These are phyloP conservation scores for Lithophane semibrunnea DNA, from an alignment of 2,888 invertebrate species.

Conservation along the genomic window DNA sequence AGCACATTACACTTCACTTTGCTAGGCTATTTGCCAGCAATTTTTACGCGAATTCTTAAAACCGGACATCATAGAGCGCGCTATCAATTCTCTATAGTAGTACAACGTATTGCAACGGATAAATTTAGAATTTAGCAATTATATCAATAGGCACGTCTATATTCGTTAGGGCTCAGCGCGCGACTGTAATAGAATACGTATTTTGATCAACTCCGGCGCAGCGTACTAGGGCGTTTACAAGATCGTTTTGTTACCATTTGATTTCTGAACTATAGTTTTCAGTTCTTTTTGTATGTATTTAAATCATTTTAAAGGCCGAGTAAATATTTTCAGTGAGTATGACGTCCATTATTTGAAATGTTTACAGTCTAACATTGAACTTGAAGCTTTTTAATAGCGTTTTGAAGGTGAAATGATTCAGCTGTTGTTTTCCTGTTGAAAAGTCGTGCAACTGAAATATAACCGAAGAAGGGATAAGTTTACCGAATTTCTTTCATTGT, in stretches of 20 bases:
- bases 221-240: constrained; percentile 11
- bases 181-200: constrained; percentile 59
- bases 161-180: constrained; percentile 57
- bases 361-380: constrained; percentile 31
- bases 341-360: constrained; percentile 33
- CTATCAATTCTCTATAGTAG: constrained; percentile 25
- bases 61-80: constrained; percentile 30
- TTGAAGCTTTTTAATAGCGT: constrained; percentile 25
- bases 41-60: constrained; percentile 25
- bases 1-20: constrained; percentile 34
- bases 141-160: constrained; percentile 59
- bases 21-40: constrained; percentile 35
- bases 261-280: constrained; percentile 20
- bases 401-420: constrained; percentile 29
- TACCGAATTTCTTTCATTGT: not conserved
- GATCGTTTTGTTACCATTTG: constrained; percentile 35
- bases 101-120: constrained; percentile 20
- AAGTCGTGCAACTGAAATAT: not conserved
- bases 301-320: constrained; percentile 54
- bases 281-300: constrained; percentile 29
- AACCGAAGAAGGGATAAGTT: not conserved
- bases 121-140: constrained; percentile 50
- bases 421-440: constrained; percentile 21
- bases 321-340: constrained; percentile 16
- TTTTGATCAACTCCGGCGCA: constrained; percentile 65